phyloP scores from a whole-genome alignment of 2,888 invertebrate species.

The Minunthozetes semirufus region DNA sequence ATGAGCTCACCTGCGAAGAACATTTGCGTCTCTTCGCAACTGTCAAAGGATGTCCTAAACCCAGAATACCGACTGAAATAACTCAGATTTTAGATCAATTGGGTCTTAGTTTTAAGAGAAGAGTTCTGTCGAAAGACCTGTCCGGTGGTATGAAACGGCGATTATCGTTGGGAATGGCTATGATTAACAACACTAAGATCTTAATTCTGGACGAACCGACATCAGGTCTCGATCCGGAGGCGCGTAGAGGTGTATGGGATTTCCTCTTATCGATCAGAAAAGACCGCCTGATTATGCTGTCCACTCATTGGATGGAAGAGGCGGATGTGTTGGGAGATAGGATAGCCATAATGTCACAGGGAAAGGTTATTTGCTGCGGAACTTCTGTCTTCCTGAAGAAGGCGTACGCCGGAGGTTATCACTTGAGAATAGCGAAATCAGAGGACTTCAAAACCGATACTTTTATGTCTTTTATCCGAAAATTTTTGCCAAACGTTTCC shows the following conservation, averaged over 20 bases:
- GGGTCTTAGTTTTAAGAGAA: constrained; percentile 32
- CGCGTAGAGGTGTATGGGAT: constrained; percentile 39
- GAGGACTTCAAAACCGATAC: constrained; percentile 32
- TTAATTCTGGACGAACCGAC: constrained; percentile 41
- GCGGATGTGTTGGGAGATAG: constrained; percentile 65
- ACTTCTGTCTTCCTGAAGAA: constrained; percentile 73
- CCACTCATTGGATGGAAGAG: constrained; percentile 95
- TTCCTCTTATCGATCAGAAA: constrained; percentile 36
- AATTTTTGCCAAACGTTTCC: constrained; percentile 37
- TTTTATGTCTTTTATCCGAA: constrained; percentile 33
- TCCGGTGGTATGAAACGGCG: constrained; percentile 40
- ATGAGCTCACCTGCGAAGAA: constrained; percentile 72
- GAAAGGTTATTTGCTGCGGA: constrained; percentile 67
- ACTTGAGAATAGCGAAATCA: constrained; percentile 42
- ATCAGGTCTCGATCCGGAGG: constrained; percentile 39
- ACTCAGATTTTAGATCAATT: constrained; percentile 33
- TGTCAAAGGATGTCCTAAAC: constrained; percentile 33
- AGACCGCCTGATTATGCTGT: constrained; percentile 58
- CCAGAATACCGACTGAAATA: constrained; percentile 17
- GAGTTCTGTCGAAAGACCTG: constrained; percentile 34
- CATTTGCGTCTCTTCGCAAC: constrained; percentile 55
- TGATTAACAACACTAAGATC: constrained; percentile 39
- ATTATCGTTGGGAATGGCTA: constrained; percentile 38
- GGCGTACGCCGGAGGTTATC: constrained; percentile 48
- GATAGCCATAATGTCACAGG: constrained; percentile 74